Evolutionary conservation across 2,888 invertebrate genomes (phyloP).

Genomic region (Zaprionus obscuricornis): DNA sequence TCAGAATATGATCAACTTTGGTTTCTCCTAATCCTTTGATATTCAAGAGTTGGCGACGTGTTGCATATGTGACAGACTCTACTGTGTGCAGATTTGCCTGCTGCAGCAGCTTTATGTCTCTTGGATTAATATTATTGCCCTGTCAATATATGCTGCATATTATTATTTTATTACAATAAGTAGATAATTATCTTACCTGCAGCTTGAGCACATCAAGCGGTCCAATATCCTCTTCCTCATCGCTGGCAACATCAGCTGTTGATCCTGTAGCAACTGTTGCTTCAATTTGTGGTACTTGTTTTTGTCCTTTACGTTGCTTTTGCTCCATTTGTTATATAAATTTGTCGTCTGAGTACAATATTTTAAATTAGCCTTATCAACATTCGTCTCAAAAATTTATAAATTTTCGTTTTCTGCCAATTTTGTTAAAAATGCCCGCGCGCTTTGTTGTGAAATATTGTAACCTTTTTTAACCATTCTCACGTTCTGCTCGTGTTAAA

Average conservation of each 20-base stretch:
- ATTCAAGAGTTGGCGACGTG: slow-evolving; percentile 93
- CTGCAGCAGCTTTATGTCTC: slow-evolving; percentile 95
- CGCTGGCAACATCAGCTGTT: slow-evolving; percentile 84
- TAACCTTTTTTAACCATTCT: slow-evolving; percentile 20
- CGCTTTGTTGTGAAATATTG: slow-evolving; percentile 49
- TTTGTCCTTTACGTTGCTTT: slow-evolving; percentile 42
- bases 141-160: slow-evolving; percentile 78
- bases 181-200: slow-evolving; percentile 85
- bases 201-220: slow-evolving; percentile 89
- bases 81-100: slow-evolving; percentile 98
- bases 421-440: slow-evolving; percentile 39
- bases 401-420: slow-evolving; percentile 5
- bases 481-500: background rate
- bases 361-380: too few relatives aligned
- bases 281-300: slow-evolving; percentile 3
- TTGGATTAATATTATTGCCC: slow-evolving; percentile 95
- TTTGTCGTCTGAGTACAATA: too few relatives aligned
- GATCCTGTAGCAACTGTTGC: slow-evolving; percentile 83
- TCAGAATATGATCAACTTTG: slow-evolving; percentile 96
- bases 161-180: background rate
- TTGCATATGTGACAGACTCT: slow-evolving; percentile 97
- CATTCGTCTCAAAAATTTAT: slow-evolving; percentile 7
- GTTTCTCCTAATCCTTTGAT: slow-evolving; percentile 98
- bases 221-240: slow-evolving; percentile 87
- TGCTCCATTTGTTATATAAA: slow-evolving; percentile 45